A percentile compares a stretch with the other conserved stretches of the same genome.
Evolutionary conservation across 2,113 vertebrate genomes (phyloP).

Genomic region (Toxotes chatareus): DNA sequence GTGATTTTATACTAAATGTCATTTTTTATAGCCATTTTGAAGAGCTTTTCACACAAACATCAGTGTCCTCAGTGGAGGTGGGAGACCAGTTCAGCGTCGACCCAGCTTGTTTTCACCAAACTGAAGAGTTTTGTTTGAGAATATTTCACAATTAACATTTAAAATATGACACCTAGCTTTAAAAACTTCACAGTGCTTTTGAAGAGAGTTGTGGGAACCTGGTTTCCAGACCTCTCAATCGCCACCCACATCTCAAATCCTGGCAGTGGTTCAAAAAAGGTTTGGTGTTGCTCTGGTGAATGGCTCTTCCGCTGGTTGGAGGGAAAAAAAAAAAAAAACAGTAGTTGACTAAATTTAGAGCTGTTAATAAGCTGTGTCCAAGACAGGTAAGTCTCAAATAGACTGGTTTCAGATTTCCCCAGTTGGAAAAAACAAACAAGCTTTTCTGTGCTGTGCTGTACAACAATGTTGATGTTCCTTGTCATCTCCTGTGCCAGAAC

Average conservation of each 20-base stretch:
- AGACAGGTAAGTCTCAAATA: not conserved
- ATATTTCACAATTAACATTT: constrained; percentile 39
- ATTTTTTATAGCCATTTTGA: constrained; percentile 35
- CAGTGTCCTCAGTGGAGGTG: constrained; percentile 18
- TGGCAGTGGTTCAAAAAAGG: constrained; percentile 19
- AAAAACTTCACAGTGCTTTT: constrained; percentile 20
- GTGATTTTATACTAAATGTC: constrained; percentile 61
- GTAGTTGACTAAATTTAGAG: not conserved
- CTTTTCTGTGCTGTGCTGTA: too few relatives aligned
- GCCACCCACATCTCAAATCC: not conserved
- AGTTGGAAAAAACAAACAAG: too few relatives aligned
- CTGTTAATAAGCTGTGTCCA: not conserved
- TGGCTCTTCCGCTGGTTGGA: not conserved
- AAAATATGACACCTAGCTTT: constrained; percentile 27
- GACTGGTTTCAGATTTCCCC: too few relatives aligned
- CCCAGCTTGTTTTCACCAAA: constrained; percentile 50
- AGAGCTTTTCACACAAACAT: constrained; percentile 64
- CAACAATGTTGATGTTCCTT: too few relatives aligned
- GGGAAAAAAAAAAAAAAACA: not conserved
- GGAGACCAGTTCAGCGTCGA: constrained; percentile 9
- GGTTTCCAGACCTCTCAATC: constrained; percentile 4
- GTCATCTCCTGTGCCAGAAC: not conserved
- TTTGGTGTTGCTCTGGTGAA: constrained; percentile 1
- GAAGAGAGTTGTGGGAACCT: not conserved
- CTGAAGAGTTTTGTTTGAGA: constrained; percentile 47